Conservation (phyloP, 2,888 invertebrate genomes). For the Adelognathus sp. region DNA sequence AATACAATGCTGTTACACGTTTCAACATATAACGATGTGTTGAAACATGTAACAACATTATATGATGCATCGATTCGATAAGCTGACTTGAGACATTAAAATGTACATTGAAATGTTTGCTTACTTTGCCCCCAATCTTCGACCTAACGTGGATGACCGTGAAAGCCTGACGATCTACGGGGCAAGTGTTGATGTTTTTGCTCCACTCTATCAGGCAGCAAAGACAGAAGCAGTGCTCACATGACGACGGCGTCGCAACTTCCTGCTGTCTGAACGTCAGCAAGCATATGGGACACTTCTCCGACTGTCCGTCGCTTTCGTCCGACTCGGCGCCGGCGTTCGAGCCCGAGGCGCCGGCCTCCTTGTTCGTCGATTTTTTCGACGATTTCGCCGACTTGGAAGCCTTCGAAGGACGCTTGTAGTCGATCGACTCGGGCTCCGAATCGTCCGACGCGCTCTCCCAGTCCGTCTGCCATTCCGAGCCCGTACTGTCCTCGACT, state of each 20-base stretch:
- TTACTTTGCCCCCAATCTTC: constrained; percentile 85
- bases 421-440: constrained; percentile 44
- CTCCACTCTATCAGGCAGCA: constrained; percentile 97
- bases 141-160: constrained; percentile 89
- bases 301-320: constrained; percentile 87
- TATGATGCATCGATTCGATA: no score
- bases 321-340: constrained; percentile 81
- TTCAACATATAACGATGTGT: no score
- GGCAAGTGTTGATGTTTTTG: constrained; percentile 97
- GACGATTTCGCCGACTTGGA: constrained; percentile 34
- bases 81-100: no score
- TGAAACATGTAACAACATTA: no score
- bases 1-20: no score
- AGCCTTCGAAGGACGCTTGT: constrained; percentile 43
- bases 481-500: constrained; percentile 66
- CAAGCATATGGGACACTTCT: constrained; percentile 96
- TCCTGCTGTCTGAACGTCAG: constrained; percentile 89
- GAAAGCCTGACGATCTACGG: constrained; percentile 93
- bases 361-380: constrained; percentile 48
- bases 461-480: constrained; percentile 79
- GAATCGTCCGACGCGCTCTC: constrained; percentile 69
- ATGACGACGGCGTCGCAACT: constrained; percentile 92
- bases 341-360: constrained; percentile 22
- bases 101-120: constrained; percentile 31
- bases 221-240: constrained; percentile 95